Percentiles rank a stretch among this genome's conserved stretches.
phyloP scores from a whole-genome alignment of 2,113 vertebrate species.

The Tricholaema leucomelas region DNA sequence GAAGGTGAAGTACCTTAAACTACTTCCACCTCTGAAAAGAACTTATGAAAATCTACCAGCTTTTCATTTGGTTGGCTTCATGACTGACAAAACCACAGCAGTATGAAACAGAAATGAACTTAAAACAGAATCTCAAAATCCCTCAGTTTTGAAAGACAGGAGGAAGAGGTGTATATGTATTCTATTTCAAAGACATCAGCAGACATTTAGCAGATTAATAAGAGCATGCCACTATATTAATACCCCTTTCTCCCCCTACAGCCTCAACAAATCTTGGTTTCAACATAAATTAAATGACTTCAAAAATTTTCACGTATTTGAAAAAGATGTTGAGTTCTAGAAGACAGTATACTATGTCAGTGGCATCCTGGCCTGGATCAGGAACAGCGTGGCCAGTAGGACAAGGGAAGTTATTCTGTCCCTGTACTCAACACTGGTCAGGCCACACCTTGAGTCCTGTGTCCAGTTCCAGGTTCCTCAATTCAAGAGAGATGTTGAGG shows the following conservation, averaged over 20 bases:
- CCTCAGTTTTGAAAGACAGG: not conserved
- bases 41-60: not conserved
- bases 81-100: not conserved
- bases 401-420: too few relatives aligned
- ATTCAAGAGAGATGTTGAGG: too few relatives aligned
- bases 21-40: not conserved
- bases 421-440: too few relatives aligned
- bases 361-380: too few relatives aligned
- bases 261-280: not conserved
- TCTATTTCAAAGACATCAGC: not conserved
- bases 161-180: not conserved
- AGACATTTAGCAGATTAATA: not conserved
- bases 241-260: accelerated
- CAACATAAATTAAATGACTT: not conserved
- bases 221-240: not conserved
- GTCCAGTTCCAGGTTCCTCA: too few relatives aligned
- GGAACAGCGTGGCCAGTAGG: too few relatives aligned
- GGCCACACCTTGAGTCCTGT: too few relatives aligned
- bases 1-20: not conserved
- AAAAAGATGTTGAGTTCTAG: not conserved
- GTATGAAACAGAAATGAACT: not conserved
- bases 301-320: not conserved
- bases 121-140: not conserved
- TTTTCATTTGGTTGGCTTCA: not conserved
- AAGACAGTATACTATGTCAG: too few relatives aligned